Base-by-base conservation (phyloP, 2,888 invertebrate species). In the Hirtodrosophila duncani region DNA sequence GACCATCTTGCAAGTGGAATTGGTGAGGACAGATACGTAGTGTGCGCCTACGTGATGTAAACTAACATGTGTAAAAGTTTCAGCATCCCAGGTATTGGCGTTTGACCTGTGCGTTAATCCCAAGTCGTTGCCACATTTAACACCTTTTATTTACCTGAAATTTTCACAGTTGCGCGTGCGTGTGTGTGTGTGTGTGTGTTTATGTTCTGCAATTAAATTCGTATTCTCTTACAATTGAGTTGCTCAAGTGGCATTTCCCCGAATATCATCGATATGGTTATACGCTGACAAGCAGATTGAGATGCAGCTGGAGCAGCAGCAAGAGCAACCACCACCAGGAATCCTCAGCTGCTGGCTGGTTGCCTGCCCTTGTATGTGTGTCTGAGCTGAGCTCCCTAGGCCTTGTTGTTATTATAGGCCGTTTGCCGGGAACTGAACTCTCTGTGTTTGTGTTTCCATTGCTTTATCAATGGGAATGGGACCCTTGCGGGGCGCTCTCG, bases 141-240 rank as follows among this genome's bases (percentile, higher is more conserved):
- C n/a, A n/a, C n/a, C n/a, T n/a, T n/a, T n/a, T n/a, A n/a, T n/a
- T n/a, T n/a, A n/a, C n/a, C n/a, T n/a, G n/a, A n/a, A n/a, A n/a
- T n/a, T n/a, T n/a, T n/a, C n/a, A n/a, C n/a, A n/a, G n/a, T n/a
- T n/a, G n/a, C n/a, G n/a, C n/a, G n/a, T n/a, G n/a, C n/a, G n/a
- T n/a, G n/a, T n/a, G n/a, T n/a, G n/a, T n/a, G n/a, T n/a, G n/a
- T n/a, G n/a, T n/a, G n/a, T n/a, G n/a, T 68, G 68, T 68, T 80
- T 69, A 67, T 69, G 69, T 74, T 62, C 64, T 81, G 78, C 81
- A 75, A 75, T 81, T 72, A 78, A 81, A 81, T 78, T 74, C 75
- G 67, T 81, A 81, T 75, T 81, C 74, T 67, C 58, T 74, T 81
- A 69, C 81, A 75, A 78, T 75, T 78, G 74, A 78, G 70, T 62